These are phyloP conservation scores for Nasua narica DNA, from an alignment of 2,797 vertebrate species.

Conservation along the genomic window DNA sequence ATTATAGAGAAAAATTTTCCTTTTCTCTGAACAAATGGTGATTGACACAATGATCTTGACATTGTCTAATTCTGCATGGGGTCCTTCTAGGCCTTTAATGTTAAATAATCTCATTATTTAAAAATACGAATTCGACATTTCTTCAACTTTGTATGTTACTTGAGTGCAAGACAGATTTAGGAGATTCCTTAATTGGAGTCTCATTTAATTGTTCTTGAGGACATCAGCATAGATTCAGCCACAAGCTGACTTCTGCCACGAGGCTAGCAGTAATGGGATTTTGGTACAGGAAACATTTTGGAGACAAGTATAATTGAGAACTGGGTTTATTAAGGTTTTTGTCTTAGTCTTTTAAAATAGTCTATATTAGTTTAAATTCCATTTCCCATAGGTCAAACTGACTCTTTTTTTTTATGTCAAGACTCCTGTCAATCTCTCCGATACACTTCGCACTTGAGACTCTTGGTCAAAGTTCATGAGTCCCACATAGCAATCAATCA, in stretches of 20 bases:
- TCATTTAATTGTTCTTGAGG: neutral
- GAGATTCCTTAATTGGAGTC: neutral
- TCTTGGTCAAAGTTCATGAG: neutral
- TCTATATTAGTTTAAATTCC: neutral
- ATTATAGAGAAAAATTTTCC: neutral
- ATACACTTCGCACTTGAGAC: neutral
- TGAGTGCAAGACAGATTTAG: neutral
- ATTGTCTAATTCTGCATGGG: neutral
- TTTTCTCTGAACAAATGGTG: neutral
- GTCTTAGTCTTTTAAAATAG: neutral
- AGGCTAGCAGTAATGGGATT: neutral
- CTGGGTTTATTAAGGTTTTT: neutral
- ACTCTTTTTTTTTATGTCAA: neutral
- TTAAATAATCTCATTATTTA: neutral
- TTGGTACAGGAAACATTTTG: neutral
- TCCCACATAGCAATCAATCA: neutral
- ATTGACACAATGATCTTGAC: neutral
- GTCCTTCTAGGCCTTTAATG: neutral
- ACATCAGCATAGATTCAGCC: neutral
- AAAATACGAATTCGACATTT: neutral
- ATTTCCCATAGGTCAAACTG: neutral
- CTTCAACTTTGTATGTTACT: neutral
- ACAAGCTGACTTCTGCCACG: neutral
- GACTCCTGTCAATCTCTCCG: neutral
- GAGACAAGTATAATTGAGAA: neutral